A percentile compares a stretch with the other conserved stretches of the same genome.
Conservation (phyloP, 2,797 vertebrate genomes). For the Mionectes olivaceus region DNA sequence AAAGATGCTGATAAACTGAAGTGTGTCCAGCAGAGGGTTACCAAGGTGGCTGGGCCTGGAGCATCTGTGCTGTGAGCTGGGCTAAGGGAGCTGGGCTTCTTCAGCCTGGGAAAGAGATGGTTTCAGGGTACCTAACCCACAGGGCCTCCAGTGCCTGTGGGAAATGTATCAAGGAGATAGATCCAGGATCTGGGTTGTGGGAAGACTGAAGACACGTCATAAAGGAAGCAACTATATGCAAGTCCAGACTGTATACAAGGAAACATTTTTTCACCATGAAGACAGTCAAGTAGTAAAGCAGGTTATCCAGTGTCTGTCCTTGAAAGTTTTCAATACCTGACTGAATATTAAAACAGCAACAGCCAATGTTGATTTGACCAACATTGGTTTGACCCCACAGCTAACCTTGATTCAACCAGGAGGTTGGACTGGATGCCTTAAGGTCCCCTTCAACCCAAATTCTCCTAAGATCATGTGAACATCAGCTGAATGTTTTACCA, state of each 20-base stretch:
- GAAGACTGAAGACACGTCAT: not conserved
- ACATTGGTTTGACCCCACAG: not conserved
- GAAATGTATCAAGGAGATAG: not conserved
- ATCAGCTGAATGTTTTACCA: not conserved
- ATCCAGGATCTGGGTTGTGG: not conserved
- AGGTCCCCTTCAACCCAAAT: not conserved
- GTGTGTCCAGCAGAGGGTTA: rapidly evolving
- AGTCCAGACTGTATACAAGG: not conserved
- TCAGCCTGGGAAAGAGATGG: not conserved
- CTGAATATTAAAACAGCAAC: not conserved
- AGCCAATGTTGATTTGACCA: not conserved
- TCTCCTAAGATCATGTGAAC: not conserved
- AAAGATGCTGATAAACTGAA: not conserved
- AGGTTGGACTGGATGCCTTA: not conserved
- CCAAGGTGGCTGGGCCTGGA: rapidly evolving
- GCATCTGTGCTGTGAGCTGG: rapidly evolving
- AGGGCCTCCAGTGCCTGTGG: not conserved
- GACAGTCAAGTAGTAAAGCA: not conserved
- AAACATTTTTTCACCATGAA: not conserved
- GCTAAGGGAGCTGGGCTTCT: not conserved
- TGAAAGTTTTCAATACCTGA: not conserved
- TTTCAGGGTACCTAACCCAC: not conserved
- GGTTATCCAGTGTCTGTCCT: not conserved
- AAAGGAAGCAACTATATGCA: not conserved
- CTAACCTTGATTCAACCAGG: not conserved